Percentiles rank a stretch among this genome's conserved stretches.
Conservation (phyloP, 2,797 vertebrate genomes). For the Gobio occitaniae region DNA sequence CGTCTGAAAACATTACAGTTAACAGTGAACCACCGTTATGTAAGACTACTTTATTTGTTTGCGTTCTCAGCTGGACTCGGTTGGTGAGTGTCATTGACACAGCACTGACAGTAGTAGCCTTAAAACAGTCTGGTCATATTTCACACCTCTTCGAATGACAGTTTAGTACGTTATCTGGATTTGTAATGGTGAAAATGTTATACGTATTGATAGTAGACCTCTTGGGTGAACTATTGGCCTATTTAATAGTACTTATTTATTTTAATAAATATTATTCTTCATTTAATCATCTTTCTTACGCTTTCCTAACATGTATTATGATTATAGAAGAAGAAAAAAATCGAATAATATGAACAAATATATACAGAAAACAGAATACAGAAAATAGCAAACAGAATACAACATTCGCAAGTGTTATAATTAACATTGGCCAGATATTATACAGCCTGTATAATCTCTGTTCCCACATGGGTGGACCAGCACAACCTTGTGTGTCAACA, state of each 20-base stretch:
- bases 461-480: conserved; percentile 35
- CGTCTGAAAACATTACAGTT: conserved; percentile 10
- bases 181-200: background rate
- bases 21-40: background rate
- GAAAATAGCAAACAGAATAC: background rate
- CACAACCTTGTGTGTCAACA: conserved; percentile 21
- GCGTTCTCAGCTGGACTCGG: background rate
- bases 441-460: background rate
- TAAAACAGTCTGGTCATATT: background rate
- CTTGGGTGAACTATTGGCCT: too few species aligned
- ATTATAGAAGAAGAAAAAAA: too few species aligned
- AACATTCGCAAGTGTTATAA: background rate
- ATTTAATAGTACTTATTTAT: too few species aligned
- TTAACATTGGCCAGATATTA: background rate
- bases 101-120: background rate
- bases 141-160: background rate
- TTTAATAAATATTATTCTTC: too few species aligned
- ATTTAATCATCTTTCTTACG: too few species aligned
- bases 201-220: background rate
- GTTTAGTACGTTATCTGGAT: background rate
- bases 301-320: too few species aligned
- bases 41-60: background rate
- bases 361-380: background rate
- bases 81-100: background rate
- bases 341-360: background rate